Evolutionary conservation across 2,888 invertebrate genomes (phyloP), one percentile per base, ranked within the genome.

Genomic region (Macropis europaea): DNA sequence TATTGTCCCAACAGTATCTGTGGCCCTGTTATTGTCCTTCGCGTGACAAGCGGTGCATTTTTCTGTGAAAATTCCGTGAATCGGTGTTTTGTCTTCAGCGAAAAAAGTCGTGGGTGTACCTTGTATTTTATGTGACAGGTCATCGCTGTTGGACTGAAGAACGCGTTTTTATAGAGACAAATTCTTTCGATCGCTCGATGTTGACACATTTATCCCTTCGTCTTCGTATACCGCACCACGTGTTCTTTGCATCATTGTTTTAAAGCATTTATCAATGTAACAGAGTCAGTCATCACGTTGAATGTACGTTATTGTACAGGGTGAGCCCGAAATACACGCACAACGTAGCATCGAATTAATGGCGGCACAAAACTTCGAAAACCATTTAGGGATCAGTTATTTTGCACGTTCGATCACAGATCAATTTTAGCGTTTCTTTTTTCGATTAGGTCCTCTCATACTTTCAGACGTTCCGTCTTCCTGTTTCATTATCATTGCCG

Each of bases 161-260:
- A 43, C 45, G n/a, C 34, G 13, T 28, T 43, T 28, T 30, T 30
- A 22, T 30, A 4, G 24, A 24, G 63, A 64, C 57, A 64, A 64
- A 64, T 64, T 40, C 32, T 57, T 15, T 1, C 24, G 40, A 50
- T 28, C 34, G 47, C 22, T 11, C 30, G 4, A 0, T 15, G 24
- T 17, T 36, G 56, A 56, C 57, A 56, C 57, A 11, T 56, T 63
- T 47, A 47, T 40, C 32, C 63, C 11, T 57, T 47, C 9, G 22
- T 47, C 56, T 26, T 13, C 38, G 13, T 28, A 36, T 19, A 5
- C 13, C 2, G 24, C 22, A n/a, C 4, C 45, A 30, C 6, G 15
- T 4, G 7, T 19, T 7, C n/a, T n/a, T n/a, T 34, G 13, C 9
- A 17, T 3, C 3, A 9, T 38, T 42, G 28, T n/a, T n/a, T 38